Conservation (phyloP, 1,140 invertebrate genomes). For the Brachystomella parvula region DNA sequence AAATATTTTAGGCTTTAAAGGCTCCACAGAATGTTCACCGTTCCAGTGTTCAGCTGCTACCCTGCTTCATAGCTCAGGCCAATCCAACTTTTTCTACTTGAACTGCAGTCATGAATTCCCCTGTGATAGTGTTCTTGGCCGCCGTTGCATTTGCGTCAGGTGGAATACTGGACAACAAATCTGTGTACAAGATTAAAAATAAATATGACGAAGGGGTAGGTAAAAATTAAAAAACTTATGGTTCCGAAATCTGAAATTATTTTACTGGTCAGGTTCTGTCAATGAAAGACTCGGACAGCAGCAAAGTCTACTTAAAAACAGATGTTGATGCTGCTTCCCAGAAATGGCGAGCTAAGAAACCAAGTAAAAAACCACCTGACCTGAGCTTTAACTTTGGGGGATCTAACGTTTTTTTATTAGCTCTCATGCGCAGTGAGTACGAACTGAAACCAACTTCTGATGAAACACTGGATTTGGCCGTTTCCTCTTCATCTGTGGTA, state of each 20-base stretch:
- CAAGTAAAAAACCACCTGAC: not conserved
- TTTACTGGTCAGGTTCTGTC: not conserved
- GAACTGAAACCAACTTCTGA: conserved; percentile 7
- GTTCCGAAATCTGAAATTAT: not conserved
- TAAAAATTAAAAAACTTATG: not conserved
- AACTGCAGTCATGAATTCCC: too few relatives aligned
- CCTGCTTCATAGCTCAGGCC: too few relatives aligned
- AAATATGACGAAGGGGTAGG: not conserved
- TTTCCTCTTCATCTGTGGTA: not conserved
- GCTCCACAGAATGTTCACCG: too few relatives aligned
- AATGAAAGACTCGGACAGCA: not conserved
- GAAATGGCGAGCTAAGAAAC: conserved; percentile 6
- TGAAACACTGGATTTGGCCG: not conserved
- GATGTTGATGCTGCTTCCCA: not conserved
- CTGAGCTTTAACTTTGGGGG: not conserved
- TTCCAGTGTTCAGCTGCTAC: too few relatives aligned
- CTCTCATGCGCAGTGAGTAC: not conserved
- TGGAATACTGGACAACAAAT: not conserved
- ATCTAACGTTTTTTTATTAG: not conserved
- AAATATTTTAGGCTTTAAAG: too few relatives aligned
- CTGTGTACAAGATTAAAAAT: not conserved
- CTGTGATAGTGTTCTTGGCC: not conserved
- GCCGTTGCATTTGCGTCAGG: not conserved
- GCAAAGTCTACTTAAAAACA: not conserved
- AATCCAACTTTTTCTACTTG: too few relatives aligned